A percentile compares a stretch with the other conserved stretches of the same genome.
These are phyloP conservation scores for Choreutis nemorana DNA, from an alignment of 2,888 invertebrate genomes.

Conservation along the genomic window DNA sequence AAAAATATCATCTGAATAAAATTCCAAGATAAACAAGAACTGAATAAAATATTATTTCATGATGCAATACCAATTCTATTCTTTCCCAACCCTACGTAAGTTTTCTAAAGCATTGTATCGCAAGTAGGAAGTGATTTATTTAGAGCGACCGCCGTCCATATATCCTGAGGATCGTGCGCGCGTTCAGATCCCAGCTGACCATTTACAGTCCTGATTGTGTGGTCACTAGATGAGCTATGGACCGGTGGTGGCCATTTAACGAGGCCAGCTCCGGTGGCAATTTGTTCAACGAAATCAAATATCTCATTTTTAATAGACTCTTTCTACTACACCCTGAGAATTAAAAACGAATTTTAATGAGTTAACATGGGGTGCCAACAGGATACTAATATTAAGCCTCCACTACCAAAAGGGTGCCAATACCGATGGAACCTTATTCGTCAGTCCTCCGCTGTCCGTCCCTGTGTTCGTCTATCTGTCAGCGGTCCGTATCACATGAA, in stretches of 20 bases:
- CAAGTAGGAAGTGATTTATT: slow-evolving; percentile 60
- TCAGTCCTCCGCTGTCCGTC: too few relatives aligned
- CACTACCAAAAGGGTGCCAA: too few relatives aligned
- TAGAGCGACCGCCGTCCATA: slow-evolving; percentile 37
- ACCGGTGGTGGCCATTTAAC: slow-evolving; percentile 16
- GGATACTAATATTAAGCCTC: too few relatives aligned
- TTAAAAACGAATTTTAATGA: too few relatives aligned
- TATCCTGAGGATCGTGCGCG: slow-evolving; percentile 52
- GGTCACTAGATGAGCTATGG: slow-evolving; percentile 27
- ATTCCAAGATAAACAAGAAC: slow-evolving; percentile 7
- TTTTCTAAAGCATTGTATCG: slow-evolving; percentile 31
- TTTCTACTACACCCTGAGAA: too few relatives aligned
- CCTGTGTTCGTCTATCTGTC: too few relatives aligned
- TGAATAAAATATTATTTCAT: background rate
- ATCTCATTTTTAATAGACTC: too few relatives aligned
- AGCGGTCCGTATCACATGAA: too few relatives aligned
- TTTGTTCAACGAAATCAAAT: slow-evolving; percentile 15
- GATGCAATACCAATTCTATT: slow-evolving; percentile 11
- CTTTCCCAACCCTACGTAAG: slow-evolving; percentile 9
- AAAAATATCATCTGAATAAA: background rate
- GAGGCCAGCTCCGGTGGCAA: slow-evolving; percentile 16
- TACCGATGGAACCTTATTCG: too few relatives aligned
- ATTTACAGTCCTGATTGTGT: slow-evolving; percentile 34
- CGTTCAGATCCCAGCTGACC: slow-evolving; percentile 26
- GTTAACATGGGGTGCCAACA: too few relatives aligned